Base-by-base conservation (phyloP, 2,888 invertebrate genomes). In the Phortica magna region DNA sequence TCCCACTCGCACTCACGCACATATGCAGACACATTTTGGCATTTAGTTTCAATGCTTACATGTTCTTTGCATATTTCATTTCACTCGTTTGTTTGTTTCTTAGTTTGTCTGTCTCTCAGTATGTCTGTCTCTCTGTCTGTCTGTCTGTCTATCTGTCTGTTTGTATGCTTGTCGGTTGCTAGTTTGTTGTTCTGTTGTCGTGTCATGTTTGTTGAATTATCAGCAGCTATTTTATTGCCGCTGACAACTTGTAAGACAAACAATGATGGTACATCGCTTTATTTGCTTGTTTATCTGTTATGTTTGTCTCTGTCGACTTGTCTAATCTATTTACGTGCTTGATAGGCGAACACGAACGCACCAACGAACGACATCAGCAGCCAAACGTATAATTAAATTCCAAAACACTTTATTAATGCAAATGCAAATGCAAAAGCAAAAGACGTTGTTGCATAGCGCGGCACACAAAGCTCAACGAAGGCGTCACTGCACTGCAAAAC, bases 31-130 rank as follows among this genome's bases (percentile, higher is more conserved):
- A n/a, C 55, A 55, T 7, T 7, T 55, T 6, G n/a, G 55, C 17
- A n/a, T n/a, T 7, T n/a, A 17, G 31, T 55, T 14, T 22, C 19
- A 48, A 48, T 55, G 55, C 39, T 19, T 68, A 80, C 82, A 80
- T 84, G 84, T 87, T 86, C 78, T 64, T 67, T 85, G 83, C 80
- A 88, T 88, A 88, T 82, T 84, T 88, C 74, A 87, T 87, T 84
- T 83, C 79, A 81, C 85, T 87, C 81, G 68, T 86, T 81, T 76
- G 71, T 80, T 76, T 80, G 78, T 59, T 73, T 76, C 78, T 76
- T 77, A 76, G 19, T 19, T 65, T 39, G 41, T 39, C 7, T 61
- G 7, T 17, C 19, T 61, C n/a, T n/a, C n/a, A n/a, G 59, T 17
- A 41, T 7, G 10, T 12, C 4, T 31, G 19, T 31, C 14, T 9